phyloP scores from a whole-genome alignment of 2,888 invertebrate genomes.

The Synergus umbraculus region DNA sequence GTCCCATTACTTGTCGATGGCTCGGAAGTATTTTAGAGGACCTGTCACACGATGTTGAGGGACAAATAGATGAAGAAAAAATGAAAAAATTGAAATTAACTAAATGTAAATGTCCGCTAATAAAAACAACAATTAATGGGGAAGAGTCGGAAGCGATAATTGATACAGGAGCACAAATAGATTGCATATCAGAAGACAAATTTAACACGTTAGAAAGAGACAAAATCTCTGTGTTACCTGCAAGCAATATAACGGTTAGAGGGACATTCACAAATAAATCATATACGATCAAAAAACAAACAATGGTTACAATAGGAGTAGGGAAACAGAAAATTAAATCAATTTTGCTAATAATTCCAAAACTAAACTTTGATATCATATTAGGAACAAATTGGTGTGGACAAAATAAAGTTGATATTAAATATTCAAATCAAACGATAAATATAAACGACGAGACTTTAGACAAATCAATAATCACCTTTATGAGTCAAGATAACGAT shows the following conservation, averaged over 20 bases:
- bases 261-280: neutral
- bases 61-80: neutral
- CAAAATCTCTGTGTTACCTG: neutral
- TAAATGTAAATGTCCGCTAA: neutral
- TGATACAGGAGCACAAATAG: neutral
- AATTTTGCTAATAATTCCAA: no score
- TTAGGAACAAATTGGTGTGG: no score
- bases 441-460: no score
- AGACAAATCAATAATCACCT: no score
- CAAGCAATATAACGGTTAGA: neutral
- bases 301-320: no score
- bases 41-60: neutral
- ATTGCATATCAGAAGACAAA: neutral
- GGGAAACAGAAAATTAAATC: no score
- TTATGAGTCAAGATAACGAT: no score
- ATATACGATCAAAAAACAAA: no score
- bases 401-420: no score
- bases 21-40: neutral
- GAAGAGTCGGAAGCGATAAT: neutral
- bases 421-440: no score
- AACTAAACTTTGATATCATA: no score
- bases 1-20: neutral
- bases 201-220: neutral
- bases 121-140: neutral
- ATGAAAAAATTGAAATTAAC: neutral